These are phyloP conservation scores for Rhinoraja longicauda DNA, from an alignment of 2,797 vertebrate species.

Conservation along the genomic window DNA sequence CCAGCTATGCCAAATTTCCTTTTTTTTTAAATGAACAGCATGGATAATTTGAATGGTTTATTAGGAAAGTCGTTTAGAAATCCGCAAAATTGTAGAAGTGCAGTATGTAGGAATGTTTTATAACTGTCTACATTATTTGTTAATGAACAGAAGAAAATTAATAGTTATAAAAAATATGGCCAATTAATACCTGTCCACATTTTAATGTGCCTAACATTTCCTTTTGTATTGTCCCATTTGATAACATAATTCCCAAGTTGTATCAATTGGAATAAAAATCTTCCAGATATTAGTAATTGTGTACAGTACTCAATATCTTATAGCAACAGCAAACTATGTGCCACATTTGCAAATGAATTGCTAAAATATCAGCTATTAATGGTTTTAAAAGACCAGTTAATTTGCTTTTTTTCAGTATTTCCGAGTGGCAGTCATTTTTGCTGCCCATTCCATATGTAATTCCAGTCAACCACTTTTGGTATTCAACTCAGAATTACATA, in stretches of 20 bases:
- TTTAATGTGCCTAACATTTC: neutral
- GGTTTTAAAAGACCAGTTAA: neutral
- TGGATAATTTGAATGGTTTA: neutral
- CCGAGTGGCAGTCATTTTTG: too few relatives aligned
- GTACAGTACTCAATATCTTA: neutral
- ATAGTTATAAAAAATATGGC: too few relatives aligned
- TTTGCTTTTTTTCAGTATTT: too few relatives aligned
- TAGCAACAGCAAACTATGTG: neutral
- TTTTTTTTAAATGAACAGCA: too few relatives aligned
- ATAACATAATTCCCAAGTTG: neutral
- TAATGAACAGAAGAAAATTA: neutral
- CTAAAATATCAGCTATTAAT: neutral
- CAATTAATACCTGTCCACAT: neutral
- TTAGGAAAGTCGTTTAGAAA: too few relatives aligned
- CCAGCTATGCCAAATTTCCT: too few relatives aligned
- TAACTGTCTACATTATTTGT: neutral
- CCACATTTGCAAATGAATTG: neutral
- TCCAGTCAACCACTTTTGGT: too few relatives aligned
- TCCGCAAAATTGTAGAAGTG: neutral
- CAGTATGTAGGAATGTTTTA: neutral
- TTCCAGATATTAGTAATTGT: neutral
- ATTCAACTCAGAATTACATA: too few relatives aligned
- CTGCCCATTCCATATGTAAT: too few relatives aligned
- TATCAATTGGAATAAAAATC: neutral
- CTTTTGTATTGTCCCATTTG: neutral